These are phyloP conservation scores for Leucophenga maculata DNA, from an alignment of 2,888 invertebrate genomes.

Conservation along the genomic window DNA sequence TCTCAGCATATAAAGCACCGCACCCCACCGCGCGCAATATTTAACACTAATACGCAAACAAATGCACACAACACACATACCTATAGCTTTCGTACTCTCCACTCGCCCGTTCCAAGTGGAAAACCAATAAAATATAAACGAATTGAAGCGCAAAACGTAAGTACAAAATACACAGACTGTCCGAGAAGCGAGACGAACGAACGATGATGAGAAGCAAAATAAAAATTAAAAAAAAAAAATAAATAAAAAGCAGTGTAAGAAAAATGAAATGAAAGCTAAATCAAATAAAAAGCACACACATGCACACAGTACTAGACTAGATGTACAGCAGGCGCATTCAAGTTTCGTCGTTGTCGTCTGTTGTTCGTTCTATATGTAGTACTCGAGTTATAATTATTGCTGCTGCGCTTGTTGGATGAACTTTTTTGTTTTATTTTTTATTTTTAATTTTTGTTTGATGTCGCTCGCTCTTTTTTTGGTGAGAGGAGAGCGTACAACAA, in stretches of 20 bases:
- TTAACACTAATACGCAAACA: not conserved
- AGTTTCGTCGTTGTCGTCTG: not conserved
- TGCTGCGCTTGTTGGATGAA: slow-evolving; percentile 42
- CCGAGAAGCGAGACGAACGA: slow-evolving; percentile 42
- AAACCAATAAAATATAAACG: slow-evolving; percentile 61
- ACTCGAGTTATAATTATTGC: slow-evolving; percentile 65
- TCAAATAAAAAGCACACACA: slow-evolving; percentile 30
- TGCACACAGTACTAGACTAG: slow-evolving; percentile 27
- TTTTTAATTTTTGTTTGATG: not conserved
- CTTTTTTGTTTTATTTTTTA: slow-evolving; percentile 3
- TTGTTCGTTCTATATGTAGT: slow-evolving; percentile 28
- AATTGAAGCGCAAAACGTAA: slow-evolving; percentile 64
- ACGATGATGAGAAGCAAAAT: slow-evolving; percentile 43
- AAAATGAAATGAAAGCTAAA: slow-evolving; percentile 56
- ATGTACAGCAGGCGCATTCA: slow-evolving; percentile 6
- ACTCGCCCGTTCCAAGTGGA: slow-evolving; percentile 35
- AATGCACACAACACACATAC: not conserved
- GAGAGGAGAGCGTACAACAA: not conserved
- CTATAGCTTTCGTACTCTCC: not conserved
- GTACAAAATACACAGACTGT: slow-evolving; percentile 57
- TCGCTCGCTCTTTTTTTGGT: not conserved
- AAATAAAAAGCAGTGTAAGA: slow-evolving; percentile 43
- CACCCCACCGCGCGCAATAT: slow-evolving; percentile 10
- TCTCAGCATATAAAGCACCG: not conserved
- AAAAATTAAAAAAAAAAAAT: slow-evolving; percentile 48